A percentile compares a stretch with the other conserved stretches of the same genome.
These are phyloP conservation scores for Laupala kohalensis DNA, from an alignment of 1,140 invertebrate genomes.

Conservation along the genomic window DNA sequence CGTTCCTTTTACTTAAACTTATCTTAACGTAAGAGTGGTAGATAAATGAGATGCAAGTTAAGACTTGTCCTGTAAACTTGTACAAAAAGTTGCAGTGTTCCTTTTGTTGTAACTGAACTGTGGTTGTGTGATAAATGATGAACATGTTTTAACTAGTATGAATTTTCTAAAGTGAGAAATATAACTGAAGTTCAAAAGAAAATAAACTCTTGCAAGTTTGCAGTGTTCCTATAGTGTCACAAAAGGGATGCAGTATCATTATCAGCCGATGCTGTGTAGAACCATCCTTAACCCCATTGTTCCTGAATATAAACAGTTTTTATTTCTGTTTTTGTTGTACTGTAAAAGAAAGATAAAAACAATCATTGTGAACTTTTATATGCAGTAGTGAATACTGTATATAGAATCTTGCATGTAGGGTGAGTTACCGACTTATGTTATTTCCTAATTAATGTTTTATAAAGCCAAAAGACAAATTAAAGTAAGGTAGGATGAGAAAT, in stretches of 20 bases:
- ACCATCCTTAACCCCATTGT: not conserved
- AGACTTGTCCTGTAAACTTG: not conserved
- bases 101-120: not conserved
- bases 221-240: constrained; percentile 10
- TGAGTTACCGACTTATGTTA: not conserved
- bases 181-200: not conserved
- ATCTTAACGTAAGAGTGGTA: constrained; percentile 1
- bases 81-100: constrained; percentile 3
- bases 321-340: not conserved
- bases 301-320: not conserved
- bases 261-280: not conserved
- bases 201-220: not conserved
- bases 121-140: constrained; percentile 1
- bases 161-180: constrained; percentile 3
- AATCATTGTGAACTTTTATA: not conserved
- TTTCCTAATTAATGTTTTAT: not conserved
- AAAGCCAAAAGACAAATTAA: not conserved
- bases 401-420: not conserved
- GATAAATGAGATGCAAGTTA: not conserved
- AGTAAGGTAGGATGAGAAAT: not conserved
- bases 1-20: constrained; percentile 12
- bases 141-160: not conserved
- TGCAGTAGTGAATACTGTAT: not conserved
- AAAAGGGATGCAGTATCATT: constrained; percentile 1
- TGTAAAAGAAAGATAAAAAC: not conserved